These are phyloP conservation scores for Ethmia dodecea DNA, from an alignment of 2,888 invertebrate genomes.

Conservation along the genomic window DNA sequence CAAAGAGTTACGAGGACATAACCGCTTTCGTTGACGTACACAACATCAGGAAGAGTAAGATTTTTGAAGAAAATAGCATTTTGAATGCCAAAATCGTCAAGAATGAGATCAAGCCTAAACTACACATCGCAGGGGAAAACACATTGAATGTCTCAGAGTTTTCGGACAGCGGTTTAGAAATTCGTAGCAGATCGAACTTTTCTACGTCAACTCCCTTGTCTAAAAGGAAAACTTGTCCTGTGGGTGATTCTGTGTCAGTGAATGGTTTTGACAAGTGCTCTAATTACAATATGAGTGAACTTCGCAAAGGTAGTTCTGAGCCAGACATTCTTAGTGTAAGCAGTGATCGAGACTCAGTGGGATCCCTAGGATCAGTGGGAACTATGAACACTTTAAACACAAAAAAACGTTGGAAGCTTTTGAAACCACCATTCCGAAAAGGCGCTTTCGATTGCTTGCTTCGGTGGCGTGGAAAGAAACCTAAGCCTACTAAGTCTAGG, in stretches of 20 bases:
- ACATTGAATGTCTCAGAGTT: conserved; percentile 35
- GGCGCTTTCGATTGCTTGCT: conserved; percentile 63
- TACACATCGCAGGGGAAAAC: conserved; percentile 57
- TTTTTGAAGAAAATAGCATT: conserved; percentile 64
- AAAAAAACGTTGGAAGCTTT: conserved; percentile 56
- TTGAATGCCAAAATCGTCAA: conserved; percentile 47
- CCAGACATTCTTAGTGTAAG: conserved; percentile 54
- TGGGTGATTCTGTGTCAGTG: conserved; percentile 47
- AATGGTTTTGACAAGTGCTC: conserved; percentile 55
- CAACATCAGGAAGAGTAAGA: conserved; percentile 50
- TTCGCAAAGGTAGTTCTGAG: conserved; percentile 59
- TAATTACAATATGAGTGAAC: conserved; percentile 41
- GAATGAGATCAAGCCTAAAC: conserved; percentile 31
- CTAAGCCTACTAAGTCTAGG: conserved; percentile 41
- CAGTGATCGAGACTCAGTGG: conserved; percentile 34
- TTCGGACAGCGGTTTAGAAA: conserved; percentile 52
- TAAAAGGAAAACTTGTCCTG: conserved; percentile 51
- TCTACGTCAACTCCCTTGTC: conserved; percentile 60
- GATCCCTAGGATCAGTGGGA: conserved; percentile 13
- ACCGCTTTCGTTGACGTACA: conserved; percentile 58
- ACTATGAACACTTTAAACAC: conserved; percentile 46
- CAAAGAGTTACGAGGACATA: conserved; percentile 64
- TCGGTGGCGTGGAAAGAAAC: conserved; percentile 62
- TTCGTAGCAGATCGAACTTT: conserved; percentile 42
- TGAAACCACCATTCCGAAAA: conserved; percentile 58